Evolutionary conservation across 1,140 invertebrate genomes (phyloP).

Genomic region (Drosophila grimshawi): DNA sequence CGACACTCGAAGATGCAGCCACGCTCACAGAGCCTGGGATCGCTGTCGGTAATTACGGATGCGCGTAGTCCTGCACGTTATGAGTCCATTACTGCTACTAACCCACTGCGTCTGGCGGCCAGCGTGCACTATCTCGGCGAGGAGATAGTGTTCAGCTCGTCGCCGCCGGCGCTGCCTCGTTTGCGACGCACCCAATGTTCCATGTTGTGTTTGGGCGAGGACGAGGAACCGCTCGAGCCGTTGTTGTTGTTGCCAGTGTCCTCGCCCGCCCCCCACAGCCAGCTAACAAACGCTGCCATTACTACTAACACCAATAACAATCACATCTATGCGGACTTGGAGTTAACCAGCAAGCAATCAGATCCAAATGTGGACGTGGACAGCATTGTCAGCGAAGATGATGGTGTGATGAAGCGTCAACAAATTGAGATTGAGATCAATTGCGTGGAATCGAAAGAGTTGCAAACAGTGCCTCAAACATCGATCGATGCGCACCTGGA

Average conservation of each 20-base stretch:
- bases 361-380: constrained; percentile 8
- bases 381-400: constrained; percentile 45
- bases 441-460: constrained; percentile 13
- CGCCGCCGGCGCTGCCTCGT: constrained; percentile 55
- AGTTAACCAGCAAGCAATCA: constrained; percentile 41
- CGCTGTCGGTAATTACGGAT: constrained; percentile 80
- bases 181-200: constrained; percentile 74
- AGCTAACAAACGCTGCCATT: constrained; percentile 49
- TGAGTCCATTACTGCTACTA: constrained; percentile 78
- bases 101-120: constrained; percentile 74
- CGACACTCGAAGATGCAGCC: constrained; percentile 73
- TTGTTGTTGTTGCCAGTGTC: constrained; percentile 25
- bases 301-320: constrained; percentile 81
- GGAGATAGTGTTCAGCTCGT: constrained; percentile 50
- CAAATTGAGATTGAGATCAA: constrained; percentile 75
- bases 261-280: constrained; percentile 39
- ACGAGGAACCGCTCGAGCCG: constrained; percentile 42
- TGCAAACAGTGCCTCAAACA: constrained; percentile 47
- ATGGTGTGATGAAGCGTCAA: constrained; percentile 6
- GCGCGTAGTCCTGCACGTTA: constrained; percentile 73
- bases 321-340: constrained; percentile 80
- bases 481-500: constrained; percentile 82
- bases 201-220: constrained; percentile 76
- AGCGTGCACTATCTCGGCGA: constrained; percentile 72
- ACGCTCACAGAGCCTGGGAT: constrained; percentile 80